Percentiles rank a stretch among this genome's conserved stretches.
Conservation (phyloP, 2,888 invertebrate species). For the Conistra vaccinii region DNA sequence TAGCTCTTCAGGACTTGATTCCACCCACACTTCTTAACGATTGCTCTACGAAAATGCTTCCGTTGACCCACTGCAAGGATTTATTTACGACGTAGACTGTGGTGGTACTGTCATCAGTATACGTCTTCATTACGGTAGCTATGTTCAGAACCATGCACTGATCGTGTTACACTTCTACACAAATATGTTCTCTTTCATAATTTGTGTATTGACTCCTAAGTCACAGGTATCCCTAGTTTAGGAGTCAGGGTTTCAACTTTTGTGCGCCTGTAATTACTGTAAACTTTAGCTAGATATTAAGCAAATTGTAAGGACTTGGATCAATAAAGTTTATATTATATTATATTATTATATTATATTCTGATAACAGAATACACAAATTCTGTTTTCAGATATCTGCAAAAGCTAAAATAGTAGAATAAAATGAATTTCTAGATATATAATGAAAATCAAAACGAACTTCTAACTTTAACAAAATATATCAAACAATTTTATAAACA, state of each 20-base stretch:
- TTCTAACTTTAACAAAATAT: neutral
- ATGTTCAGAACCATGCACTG: neutral
- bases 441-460: conserved; percentile 11
- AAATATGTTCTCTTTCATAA: neutral
- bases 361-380: too few species aligned
- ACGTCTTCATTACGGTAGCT: neutral
- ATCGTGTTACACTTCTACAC: neutral
- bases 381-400: too few species aligned
- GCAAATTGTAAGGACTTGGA: too few species aligned
- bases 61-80: neutral
- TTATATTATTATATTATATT: too few species aligned
- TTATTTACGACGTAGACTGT: neutral
- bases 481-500: conserved; percentile 23
- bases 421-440: neutral
- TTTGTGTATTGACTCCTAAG: too few species aligned
- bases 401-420: neutral
- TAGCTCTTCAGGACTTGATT: neutral
- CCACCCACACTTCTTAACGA: too few species aligned
- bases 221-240: too few species aligned
- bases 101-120: neutral
- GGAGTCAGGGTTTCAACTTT: too few species aligned
- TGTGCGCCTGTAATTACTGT: too few species aligned
- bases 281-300: too few species aligned
- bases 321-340: too few species aligned
- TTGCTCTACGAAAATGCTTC: neutral